Conservation (phyloP, 2,113 vertebrate species). For the Ptyas mucosa region DNA sequence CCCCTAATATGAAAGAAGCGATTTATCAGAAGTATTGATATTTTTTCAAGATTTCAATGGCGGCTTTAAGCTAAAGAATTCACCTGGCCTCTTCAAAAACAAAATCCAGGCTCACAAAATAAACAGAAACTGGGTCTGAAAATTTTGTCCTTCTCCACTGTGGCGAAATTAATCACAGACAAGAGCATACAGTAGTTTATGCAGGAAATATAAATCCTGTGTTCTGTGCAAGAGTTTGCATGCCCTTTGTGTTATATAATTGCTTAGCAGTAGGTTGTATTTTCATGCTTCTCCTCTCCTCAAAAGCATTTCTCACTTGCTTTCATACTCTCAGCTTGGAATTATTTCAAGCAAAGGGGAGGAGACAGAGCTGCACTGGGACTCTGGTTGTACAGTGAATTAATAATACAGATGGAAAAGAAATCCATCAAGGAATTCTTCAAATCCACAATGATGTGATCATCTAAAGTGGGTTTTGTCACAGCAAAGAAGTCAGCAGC, state of each 20-base stretch:
- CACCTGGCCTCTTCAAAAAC: neutral
- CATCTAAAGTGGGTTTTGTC: neutral
- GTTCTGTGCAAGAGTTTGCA: neutral
- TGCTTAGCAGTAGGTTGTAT: neutral
- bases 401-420: neutral
- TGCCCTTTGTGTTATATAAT: neutral
- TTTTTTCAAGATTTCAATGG: neutral
- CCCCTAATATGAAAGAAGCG: neutral
- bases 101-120: neutral
- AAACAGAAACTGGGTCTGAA: neutral
- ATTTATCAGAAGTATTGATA: neutral
- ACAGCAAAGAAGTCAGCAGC: neutral
- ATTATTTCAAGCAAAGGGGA: neutral
- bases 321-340: neutral
- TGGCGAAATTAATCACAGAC: neutral
- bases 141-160: neutral
- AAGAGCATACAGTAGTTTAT: neutral
- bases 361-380: neutral
- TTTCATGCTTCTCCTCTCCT: neutral
- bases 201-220: neutral
- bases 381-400: neutral
- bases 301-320: neutral
- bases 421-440: neutral
- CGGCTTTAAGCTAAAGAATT: neutral
- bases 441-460: neutral